Evolutionary conservation across 2,797 vertebrate species (phyloP), one percentile per base, ranked within the genome.

Genomic region (Poeciliopsis turneri): DNA sequence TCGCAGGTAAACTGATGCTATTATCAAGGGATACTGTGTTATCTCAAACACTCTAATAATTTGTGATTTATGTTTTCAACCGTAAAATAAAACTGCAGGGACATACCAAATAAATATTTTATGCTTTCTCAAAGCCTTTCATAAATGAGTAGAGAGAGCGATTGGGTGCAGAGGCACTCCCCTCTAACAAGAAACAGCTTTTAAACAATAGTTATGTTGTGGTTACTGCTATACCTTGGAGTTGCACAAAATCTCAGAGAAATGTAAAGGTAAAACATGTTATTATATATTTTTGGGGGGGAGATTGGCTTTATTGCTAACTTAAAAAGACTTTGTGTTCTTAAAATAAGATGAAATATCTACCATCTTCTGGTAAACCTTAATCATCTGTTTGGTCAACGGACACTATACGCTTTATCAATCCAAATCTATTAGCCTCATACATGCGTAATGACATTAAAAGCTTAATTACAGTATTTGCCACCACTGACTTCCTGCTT

Each of bases 21-120:
- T 77, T 66, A 46, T 85, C 72, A 30, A 2, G 39, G 36, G 59
- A 61, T 6, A 75, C 75, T 36, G 76, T 72, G 8, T 66, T 46
- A 82, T 20, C 45, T n/a, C 0, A 1, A 64, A 81, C 87, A 73
- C 81, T 86, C 83, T 88, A 83, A 84, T 88, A 84, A 78, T 23
- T 76, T 53, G 7, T 73, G 84, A 90, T 92, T 91, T 85, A 90
- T 82, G 74, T 78, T 89, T 88, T 88, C 82, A 74, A 33, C 61
- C 57, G 28, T 69, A 28, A 51, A 23, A 59, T 85, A 25, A 86
- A 89, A 80, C 18, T 36, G 73, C 78, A 51, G 76, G 41, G 53
- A 82, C 80, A 79, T 64, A 78, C 73, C 72, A 81, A 28, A 78
- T 76, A n/a, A 45, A 43, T 86, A 87, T 86, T 83, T 90, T 74